These are phyloP conservation scores for Eurosta solidaginis DNA, from an alignment of 1,140 invertebrate species.

Conservation along the genomic window DNA sequence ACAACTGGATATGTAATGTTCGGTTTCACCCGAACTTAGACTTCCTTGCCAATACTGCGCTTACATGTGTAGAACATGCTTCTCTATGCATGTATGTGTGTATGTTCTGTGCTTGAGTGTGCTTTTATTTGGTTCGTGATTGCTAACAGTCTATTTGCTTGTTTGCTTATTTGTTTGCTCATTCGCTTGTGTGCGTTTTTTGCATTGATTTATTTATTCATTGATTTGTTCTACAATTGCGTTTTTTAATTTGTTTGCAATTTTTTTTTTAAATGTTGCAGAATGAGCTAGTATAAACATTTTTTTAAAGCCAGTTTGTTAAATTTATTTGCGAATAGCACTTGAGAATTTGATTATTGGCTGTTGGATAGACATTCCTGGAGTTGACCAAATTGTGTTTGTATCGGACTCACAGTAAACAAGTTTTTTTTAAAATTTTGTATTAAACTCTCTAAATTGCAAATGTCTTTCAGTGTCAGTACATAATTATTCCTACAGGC, in stretches of 20 bases:
- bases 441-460: too few relatives aligned
- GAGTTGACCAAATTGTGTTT: not conserved
- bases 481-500: too few relatives aligned
- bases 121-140: not conserved
- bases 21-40: not conserved
- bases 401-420: too few relatives aligned
- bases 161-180: constrained; percentile 1
- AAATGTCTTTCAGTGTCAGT: too few relatives aligned
- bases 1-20: too few relatives aligned
- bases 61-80: not conserved
- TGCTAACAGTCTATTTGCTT: not conserved
- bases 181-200: not conserved
- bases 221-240: too few relatives aligned
- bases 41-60: not conserved
- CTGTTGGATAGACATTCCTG: not conserved
- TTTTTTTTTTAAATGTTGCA: too few relatives aligned
- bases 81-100: not conserved
- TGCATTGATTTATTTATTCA: constrained; percentile 22
- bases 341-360: not conserved
- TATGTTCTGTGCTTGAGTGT: too few relatives aligned
- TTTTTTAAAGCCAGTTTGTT: too few relatives aligned
- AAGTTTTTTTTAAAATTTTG: too few relatives aligned
- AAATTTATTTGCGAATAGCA: constrained; percentile 8
- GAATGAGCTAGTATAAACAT: too few relatives aligned
- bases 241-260: too few relatives aligned